Evolutionary conservation across 2,888 invertebrate species (phyloP).

Genomic region (Noctua fimbriata): DNA sequence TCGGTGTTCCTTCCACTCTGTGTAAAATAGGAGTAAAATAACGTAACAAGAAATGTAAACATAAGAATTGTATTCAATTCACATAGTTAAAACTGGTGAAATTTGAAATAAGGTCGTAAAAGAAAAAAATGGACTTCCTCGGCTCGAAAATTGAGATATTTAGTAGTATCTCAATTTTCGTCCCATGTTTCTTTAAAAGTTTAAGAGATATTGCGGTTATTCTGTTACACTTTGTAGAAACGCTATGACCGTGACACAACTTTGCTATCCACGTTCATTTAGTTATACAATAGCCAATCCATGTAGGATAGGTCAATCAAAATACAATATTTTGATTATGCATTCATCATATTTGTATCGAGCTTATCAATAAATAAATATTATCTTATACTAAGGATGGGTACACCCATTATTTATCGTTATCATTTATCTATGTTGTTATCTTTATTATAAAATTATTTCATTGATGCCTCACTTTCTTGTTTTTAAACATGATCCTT

Average conservation of each 20-base stretch:
- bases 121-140: no score
- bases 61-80: background rate
- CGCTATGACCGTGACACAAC: no score
- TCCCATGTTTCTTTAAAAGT: no score
- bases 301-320: background rate
- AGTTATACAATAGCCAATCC: background rate
- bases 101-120: no score
- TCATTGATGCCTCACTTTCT: constrained; percentile 9
- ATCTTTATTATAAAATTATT: constrained; percentile 7
- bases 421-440: constrained; percentile 4
- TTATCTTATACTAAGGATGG: constrained; percentile 1
- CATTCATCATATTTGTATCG: background rate
- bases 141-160: no score
- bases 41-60: background rate
- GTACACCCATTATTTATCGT: constrained; percentile 6
- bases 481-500: background rate
- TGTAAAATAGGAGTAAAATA: no score
- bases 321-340: background rate
- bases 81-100: background rate
- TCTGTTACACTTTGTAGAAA: background rate
- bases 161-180: no score
- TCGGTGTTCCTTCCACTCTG: no score
- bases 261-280: background rate
- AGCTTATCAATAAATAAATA: background rate
- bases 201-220: no score